A percentile compares a stretch with the other conserved stretches of the same genome.
Evolutionary conservation across 1,140 invertebrate species (phyloP).

Genomic region (Archivesica marissinica): DNA sequence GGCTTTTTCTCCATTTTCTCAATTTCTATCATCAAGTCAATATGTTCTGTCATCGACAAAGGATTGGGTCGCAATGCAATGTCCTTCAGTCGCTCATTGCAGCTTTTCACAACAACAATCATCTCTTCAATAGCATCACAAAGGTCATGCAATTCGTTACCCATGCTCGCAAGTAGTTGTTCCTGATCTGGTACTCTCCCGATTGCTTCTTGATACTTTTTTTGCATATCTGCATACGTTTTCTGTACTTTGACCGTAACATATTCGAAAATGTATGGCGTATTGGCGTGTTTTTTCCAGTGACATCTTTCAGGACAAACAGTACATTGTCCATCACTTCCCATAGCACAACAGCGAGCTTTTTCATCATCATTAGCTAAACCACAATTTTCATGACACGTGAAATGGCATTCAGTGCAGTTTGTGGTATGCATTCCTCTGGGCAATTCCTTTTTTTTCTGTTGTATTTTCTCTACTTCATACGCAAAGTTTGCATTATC

Average conservation of each 20-base stretch:
- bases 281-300: slow-evolving; percentile 50
- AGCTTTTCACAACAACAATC: not conserved
- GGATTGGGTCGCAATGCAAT: slow-evolving; percentile 30
- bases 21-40: slow-evolving; percentile 27
- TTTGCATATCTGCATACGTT: slow-evolving; percentile 10
- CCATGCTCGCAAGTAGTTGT: slow-evolving; percentile 21
- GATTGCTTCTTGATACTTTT: slow-evolving; percentile 14
- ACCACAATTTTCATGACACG: slow-evolving; percentile 57
- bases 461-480: slow-evolving; percentile 15
- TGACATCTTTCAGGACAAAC: slow-evolving; percentile 19
- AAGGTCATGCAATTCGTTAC: not conserved
- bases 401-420: slow-evolving; percentile 53
- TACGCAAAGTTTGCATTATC: slow-evolving; percentile 61
- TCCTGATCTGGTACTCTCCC: not conserved
- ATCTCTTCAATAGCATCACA: not conserved
- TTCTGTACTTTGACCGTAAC: not conserved
- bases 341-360: not conserved
- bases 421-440: slow-evolving; percentile 60
- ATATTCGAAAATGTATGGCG: slow-evolving; percentile 18
- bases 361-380: slow-evolving; percentile 41
- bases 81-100: slow-evolving; percentile 3
- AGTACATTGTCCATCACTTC: not conserved
- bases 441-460: slow-evolving; percentile 20
- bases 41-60: not conserved
- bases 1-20: slow-evolving; percentile 5